Percentiles rank a stretch among this genome's conserved stretches.
Evolutionary conservation across 2,113 vertebrate species (phyloP).

Genomic region (Struthidea cinerea): DNA sequence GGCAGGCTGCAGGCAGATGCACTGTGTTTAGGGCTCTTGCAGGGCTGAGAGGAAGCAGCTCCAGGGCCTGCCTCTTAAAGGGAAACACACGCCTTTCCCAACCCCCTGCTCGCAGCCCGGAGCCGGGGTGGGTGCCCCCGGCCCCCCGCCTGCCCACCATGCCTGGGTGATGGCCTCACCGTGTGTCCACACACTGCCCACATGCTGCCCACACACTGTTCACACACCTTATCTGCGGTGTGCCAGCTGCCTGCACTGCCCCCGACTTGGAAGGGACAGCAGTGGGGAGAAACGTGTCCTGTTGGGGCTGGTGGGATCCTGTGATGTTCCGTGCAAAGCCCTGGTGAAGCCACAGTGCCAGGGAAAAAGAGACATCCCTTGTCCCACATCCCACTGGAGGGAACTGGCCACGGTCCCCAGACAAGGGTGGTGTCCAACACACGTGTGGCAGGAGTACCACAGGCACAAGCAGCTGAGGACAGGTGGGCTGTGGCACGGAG

Average conservation of each 20-base stretch:
- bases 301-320: not conserved
- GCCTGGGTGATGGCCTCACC: not conserved
- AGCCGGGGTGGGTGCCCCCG: not conserved
- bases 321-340: fast-evolving
- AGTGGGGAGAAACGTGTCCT: fast-evolving
- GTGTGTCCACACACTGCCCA: fast-evolving
- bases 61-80: slow-evolving; percentile 74
- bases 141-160: not conserved
- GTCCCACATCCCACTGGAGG: fast-evolving
- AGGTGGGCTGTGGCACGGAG: not conserved
- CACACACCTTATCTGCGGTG: not conserved
- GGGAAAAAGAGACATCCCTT: not conserved
- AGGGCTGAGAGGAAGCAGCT: slow-evolving; percentile 61
- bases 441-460: fast-evolving
- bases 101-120: not conserved
- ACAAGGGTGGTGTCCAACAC: not conserved
- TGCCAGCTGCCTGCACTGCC: not conserved
- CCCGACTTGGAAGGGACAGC: fast-evolving
- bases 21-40: slow-evolving; percentile 54
- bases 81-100: slow-evolving; percentile 63
- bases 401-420: fast-evolving
- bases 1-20: slow-evolving; percentile 36
- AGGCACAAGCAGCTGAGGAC: fast-evolving
- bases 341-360: fast-evolving
- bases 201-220: not conserved